phyloP scores from a whole-genome alignment of 2,888 invertebrate genomes.

The Notodonta ziczac region DNA sequence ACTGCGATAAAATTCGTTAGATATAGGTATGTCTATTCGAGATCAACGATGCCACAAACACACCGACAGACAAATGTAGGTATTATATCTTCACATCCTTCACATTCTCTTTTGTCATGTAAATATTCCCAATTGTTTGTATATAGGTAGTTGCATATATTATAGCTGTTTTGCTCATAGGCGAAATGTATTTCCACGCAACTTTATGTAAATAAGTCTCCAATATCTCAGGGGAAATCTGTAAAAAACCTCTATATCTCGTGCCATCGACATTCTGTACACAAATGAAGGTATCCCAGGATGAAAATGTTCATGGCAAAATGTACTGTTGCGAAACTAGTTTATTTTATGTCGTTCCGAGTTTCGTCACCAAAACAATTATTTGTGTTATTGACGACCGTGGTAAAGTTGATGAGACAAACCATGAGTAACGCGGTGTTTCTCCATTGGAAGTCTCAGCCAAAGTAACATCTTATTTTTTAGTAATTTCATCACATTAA shows the following conservation, averaged over 20 bases:
- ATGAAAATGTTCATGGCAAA: neutral
- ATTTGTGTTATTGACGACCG: too few relatives aligned
- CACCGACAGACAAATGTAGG: too few relatives aligned
- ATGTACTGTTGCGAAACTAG: neutral
- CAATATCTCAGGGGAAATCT: conserved; percentile 7
- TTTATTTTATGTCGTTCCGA: neutral
- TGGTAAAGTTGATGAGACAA: too few relatives aligned
- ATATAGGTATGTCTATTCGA: too few relatives aligned
- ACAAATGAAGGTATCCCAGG: conserved; percentile 1
- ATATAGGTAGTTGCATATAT: neutral
- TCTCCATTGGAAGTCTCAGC: too few relatives aligned
- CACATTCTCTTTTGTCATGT: too few relatives aligned
- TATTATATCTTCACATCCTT: too few relatives aligned
- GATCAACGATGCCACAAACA: too few relatives aligned
- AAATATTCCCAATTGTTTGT: neutral
- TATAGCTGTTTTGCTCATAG: neutral
- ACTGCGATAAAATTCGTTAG: too few relatives aligned
- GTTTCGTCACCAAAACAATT: neutral
- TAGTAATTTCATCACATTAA: too few relatives aligned
- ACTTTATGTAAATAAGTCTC: conserved; percentile 5
- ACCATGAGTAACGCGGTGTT: too few relatives aligned
- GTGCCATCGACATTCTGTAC: neutral
- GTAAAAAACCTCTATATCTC: neutral
- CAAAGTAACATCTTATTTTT: too few relatives aligned
- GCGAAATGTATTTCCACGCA: neutral